A percentile compares a stretch with the other conserved stretches of the same genome.
phyloP scores from a whole-genome alignment of 2,113 vertebrate species.

The Heptranchias perlo region DNA sequence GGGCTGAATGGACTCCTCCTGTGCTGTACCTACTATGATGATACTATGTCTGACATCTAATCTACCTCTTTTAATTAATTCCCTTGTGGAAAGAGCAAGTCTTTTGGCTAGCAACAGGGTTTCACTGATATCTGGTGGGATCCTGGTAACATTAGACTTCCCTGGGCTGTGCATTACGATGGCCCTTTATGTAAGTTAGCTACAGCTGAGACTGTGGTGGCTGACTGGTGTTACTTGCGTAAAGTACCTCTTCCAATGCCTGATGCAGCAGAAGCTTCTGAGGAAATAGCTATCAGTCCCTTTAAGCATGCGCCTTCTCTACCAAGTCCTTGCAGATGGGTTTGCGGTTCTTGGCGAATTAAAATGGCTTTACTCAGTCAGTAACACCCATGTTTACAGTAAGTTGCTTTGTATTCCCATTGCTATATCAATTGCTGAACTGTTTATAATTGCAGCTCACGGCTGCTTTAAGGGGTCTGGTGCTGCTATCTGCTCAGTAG shows the following conservation, averaged over 20 bases:
- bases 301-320: neutral
- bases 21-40: too few species aligned
- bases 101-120: neutral
- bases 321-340: neutral
- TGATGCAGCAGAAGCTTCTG: neutral
- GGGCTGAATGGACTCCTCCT: too few species aligned
- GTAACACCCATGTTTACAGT: neutral
- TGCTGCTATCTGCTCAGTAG: neutral
- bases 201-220: neutral
- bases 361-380: neutral
- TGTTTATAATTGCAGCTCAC: neutral
- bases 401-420: neutral
- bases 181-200: neutral
- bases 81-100: neutral
- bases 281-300: neutral
- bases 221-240: too few species aligned
- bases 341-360: neutral
- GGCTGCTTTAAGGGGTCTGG: neutral
- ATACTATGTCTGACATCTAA: neutral
- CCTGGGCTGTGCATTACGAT: neutral
- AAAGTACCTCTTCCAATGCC: neutral
- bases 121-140: neutral
- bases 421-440: neutral
- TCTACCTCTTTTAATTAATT: neutral
- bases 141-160: neutral